Evolutionary conservation across 1,140 invertebrate species (phyloP).

Genomic region (Pseudomyrmex pallidus): DNA sequence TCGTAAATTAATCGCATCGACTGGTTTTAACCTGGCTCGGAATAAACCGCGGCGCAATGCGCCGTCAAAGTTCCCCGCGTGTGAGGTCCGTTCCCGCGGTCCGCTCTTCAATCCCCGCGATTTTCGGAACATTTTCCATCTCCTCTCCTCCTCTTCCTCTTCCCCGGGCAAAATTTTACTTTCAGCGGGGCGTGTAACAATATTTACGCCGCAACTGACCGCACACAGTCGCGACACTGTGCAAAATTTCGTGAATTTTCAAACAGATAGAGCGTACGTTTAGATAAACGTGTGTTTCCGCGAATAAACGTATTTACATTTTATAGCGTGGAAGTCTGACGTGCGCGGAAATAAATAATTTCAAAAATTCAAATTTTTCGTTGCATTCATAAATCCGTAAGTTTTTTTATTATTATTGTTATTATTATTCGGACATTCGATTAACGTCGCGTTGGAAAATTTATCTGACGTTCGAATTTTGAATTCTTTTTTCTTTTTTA

Average conservation of each 20-base stretch:
- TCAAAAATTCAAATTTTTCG: too few species aligned
- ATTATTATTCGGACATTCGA: background rate
- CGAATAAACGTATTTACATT: too few species aligned
- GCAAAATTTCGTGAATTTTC: background rate
- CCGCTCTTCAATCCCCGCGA: background rate
- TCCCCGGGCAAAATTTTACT: constrained; percentile 15
- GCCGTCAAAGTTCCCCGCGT: background rate
- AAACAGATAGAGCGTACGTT: too few species aligned
- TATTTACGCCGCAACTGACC: too few species aligned
- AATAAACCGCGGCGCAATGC: constrained; percentile 11
- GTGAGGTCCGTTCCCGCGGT: background rate
- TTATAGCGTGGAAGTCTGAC: too few species aligned
- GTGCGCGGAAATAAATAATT: too few species aligned
- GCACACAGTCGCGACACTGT: background rate
- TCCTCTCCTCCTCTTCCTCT: too few species aligned
- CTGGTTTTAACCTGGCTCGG: constrained; percentile 4
- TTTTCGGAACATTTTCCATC: background rate
- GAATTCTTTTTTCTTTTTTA: background rate
- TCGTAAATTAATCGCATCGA: constrained; percentile 47
- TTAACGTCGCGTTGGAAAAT: background rate
- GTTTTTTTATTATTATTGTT: too few species aligned
- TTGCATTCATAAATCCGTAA: too few species aligned
- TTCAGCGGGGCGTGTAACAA: background rate
- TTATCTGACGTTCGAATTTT: background rate
- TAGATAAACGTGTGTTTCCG: too few species aligned